Evolutionary conservation across 2,797 vertebrate species (phyloP).

Genomic region (Pangasius larnaudii): DNA sequence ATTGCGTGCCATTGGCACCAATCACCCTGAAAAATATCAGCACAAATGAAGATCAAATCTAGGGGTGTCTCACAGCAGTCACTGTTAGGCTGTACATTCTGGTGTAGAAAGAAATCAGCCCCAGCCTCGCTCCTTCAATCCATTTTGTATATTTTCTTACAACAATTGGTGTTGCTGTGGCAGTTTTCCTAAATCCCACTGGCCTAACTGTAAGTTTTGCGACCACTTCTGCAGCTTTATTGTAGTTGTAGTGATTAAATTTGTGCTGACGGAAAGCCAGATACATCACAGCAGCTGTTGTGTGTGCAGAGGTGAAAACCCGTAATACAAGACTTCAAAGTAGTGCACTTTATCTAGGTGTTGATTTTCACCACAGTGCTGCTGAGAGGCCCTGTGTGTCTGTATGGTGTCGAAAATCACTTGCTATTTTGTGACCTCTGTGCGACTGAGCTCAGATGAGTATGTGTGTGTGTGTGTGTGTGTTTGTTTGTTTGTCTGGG

Average conservation of each 20-base stretch:
- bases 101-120: background rate
- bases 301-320: constrained; percentile 13
- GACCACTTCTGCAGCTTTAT: background rate
- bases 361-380: constrained; percentile 26
- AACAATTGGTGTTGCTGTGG: too few species aligned
- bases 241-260: background rate
- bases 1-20: background rate
- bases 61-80: background rate
- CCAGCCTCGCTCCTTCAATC: background rate
- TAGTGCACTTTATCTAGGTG: constrained; percentile 9
- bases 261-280: background rate
- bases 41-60: background rate
- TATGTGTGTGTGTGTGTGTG: constrained; percentile 32
- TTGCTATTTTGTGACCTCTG: constrained; percentile 11
- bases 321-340: constrained; percentile 18
- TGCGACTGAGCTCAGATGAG: constrained; percentile 16
- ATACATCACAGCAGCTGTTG: background rate
- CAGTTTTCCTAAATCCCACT: background rate
- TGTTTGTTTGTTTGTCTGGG: constrained; percentile 51
- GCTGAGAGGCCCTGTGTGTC: background rate
- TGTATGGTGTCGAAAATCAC: background rate
- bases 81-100: background rate
- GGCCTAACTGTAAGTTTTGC: background rate
- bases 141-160: background rate
- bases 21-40: background rate